A percentile compares a stretch with the other conserved stretches of the same genome.
These are phyloP conservation scores for Oreochromis tanganicae DNA, from an alignment of 2,113 vertebrate species.

Conservation along the genomic window DNA sequence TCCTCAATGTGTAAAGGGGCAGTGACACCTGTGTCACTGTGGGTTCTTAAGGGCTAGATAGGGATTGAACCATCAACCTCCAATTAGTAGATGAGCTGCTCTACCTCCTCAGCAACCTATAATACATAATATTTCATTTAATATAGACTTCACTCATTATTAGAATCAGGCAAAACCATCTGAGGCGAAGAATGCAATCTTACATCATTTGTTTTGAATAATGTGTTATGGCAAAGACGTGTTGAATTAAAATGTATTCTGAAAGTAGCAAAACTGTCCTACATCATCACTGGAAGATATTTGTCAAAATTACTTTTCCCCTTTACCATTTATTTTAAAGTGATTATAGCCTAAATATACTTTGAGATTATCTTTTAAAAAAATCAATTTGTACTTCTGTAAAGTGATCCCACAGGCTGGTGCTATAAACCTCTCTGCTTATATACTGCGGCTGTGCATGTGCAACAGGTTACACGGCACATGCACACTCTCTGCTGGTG, in stretches of 20 bases:
- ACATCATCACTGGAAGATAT: background rate
- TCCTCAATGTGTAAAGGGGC: no score
- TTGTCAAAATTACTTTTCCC: background rate
- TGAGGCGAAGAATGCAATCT: background rate
- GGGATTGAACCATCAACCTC: background rate
- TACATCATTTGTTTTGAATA: background rate
- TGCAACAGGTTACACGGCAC: background rate
- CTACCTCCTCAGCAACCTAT: background rate
- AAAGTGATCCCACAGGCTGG: background rate
- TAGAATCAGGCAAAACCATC: background rate
- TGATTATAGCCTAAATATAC: background rate
- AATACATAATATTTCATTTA: background rate
- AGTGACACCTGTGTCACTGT: no score
- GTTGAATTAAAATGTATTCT: background rate
- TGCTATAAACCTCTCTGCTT: background rate
- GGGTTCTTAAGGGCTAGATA: no score
- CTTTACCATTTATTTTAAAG: background rate
- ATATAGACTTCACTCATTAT: background rate
- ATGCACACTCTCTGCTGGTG: slow-evolving; percentile 29
- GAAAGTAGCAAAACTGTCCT: background rate
- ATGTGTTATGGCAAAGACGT: background rate
- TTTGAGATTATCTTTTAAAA: background rate
- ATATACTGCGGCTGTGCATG: background rate
- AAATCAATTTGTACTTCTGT: background rate
- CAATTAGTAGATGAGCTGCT: background rate